Percentiles rank a stretch among this genome's conserved stretches.
phyloP scores from a whole-genome alignment of 2,113 vertebrate species.

The Crypturellus undulatus region DNA sequence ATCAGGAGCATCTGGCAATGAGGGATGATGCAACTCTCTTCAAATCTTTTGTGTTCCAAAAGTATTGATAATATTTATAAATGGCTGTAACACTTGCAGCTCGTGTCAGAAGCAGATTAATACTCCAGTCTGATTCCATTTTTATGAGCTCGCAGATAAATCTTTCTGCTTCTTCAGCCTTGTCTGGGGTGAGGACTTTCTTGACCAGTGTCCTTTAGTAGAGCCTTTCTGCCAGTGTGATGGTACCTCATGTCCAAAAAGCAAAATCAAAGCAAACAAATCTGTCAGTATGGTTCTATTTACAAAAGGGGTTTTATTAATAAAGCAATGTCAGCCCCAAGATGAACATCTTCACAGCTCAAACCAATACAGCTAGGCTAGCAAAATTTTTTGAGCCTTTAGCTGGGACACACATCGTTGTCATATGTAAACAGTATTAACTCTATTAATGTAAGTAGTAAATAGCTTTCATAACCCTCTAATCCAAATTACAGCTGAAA shows the following conservation, averaged over 20 bases:
- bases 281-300: background rate
- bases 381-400: background rate
- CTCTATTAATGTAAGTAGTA: background rate
- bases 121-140: background rate
- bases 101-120: background rate
- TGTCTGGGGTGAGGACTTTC: background rate
- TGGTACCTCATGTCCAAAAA: background rate
- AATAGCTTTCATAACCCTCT: background rate
- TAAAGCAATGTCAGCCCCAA: background rate
- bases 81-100: background rate
- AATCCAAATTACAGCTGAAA: background rate
- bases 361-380: background rate
- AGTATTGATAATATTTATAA: background rate
- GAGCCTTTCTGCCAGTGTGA: background rate
- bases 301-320: background rate
- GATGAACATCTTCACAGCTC: background rate
- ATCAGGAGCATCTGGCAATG: background rate
- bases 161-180: background rate
- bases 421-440: background rate
- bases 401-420: too few relatives aligned
- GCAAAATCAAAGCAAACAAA: background rate
- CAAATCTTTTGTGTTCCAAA: background rate
- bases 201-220: background rate
- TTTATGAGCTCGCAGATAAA: background rate
- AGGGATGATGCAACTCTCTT: background rate